Base-by-base conservation (phyloP, 1,140 invertebrate genomes). In the Acromyrmex heyeri region DNA sequence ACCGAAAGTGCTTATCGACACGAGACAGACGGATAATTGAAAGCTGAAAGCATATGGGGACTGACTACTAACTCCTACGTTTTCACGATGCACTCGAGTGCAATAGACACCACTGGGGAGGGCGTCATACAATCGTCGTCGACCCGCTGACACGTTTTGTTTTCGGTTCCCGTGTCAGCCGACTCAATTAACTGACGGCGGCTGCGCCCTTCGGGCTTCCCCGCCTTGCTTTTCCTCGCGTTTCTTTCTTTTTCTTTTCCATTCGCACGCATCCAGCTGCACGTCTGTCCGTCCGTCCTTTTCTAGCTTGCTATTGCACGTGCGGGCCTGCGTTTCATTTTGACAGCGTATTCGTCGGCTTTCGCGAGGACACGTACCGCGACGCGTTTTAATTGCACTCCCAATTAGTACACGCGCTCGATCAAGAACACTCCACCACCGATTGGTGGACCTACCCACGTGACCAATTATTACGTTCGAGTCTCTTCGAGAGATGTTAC, bases 371-470 rank as follows among this genome's bases (percentile, higher is more conserved):
- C 64, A 90, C 70, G 86, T 81, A 87, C 87, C 90, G 87, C 34
- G 53, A 76, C 76, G 90, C 87, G 38, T 93, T 94, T 94, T 95
- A 95, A 95, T 95, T 95, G 94, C 93, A 88, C 86, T 90, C 88
- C 94, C 94, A 95, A 95, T 95, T 94, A 94, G 91, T 90, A 91
- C 92, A 93, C 91, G 91, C 91, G 92, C 85, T 87, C 90, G 92
- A 94, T 94, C 93, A 92, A 94, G 91, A 82, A 87, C 70, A 93
- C 92, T 93, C 86, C 70, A 90, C 78, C 91, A 87, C 76, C 77
- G 70, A 53, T 57, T 65, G 67, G 34, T 30, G 27, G 2, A 30
- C 27, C 27, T 18, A 78, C 81, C 64, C 94, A 94, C 94, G 94
- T 94, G 93, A 94, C 93, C 93, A 95, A 95, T 95, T 95, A 95